Conservation (phyloP, 2,113 vertebrate genomes). For the Ailuropoda melanoleuca region DNA sequence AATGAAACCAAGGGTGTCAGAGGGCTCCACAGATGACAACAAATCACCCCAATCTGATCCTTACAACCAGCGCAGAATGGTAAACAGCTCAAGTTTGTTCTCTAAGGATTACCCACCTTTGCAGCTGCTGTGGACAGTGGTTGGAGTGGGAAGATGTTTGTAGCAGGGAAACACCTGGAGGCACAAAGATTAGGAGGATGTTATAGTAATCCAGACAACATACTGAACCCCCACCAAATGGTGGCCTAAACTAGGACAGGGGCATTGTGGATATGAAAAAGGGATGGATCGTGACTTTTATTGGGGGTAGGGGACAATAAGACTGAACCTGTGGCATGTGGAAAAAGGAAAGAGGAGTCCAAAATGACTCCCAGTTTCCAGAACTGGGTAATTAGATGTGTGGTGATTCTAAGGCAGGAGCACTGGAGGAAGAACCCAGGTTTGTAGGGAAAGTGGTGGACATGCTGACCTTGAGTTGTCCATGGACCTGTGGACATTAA, state of each 20-base stretch:
- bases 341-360: neutral
- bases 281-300: neutral
- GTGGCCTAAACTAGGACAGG: neutral
- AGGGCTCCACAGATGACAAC: slow-evolving; percentile 84
- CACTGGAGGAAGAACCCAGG: neutral
- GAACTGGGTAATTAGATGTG: neutral
- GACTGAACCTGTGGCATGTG: neutral
- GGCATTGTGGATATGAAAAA: neutral
- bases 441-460: neutral
- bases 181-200: neutral
- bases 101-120: neutral
- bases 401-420: neutral
- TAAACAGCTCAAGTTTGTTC: slow-evolving; percentile 61
- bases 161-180: neutral
- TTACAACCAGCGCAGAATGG: slow-evolving; percentile 84
- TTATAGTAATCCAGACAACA: neutral
- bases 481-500: neutral
- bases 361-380: neutral
- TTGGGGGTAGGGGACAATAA: neutral
- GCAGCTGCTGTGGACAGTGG: neutral
- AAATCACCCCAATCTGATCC: slow-evolving; percentile 85
- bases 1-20: slow-evolving; percentile 85
- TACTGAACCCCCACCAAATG: accelerated
- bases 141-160: no score
- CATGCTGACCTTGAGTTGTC: neutral